Evolutionary conservation across 2,888 invertebrate genomes (phyloP).

Genomic region (Trichopoda pennipes): DNA sequence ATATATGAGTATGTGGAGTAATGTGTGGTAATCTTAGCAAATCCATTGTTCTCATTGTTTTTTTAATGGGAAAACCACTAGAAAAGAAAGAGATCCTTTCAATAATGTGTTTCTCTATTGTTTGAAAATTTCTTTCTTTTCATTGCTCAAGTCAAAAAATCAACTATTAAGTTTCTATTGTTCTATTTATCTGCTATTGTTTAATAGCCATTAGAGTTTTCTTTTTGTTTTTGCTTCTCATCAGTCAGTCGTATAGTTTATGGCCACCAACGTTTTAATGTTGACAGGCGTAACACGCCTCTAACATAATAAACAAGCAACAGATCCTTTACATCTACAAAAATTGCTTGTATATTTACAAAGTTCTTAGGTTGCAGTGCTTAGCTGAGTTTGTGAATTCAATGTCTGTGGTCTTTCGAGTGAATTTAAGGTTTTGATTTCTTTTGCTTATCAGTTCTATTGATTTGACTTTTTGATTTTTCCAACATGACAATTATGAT

Average conservation of each 20-base stretch:
- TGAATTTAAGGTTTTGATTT: conserved; percentile 23
- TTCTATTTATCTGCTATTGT: conserved; percentile 44
- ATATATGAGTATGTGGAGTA: conserved; percentile 31
- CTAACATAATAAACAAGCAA: conserved; percentile 79
- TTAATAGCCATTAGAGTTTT: conserved; percentile 41
- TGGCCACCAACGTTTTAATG: conserved; percentile 81
- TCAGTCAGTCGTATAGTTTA: conserved; percentile 45
- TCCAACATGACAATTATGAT: conserved; percentile 65
- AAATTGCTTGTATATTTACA: conserved; percentile 30
- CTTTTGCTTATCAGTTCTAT: conserved; percentile 26
- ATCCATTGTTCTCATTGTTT: conserved; percentile 33
- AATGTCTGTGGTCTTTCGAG: conserved; percentile 56
- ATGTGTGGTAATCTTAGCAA: conserved; percentile 63
- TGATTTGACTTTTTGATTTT: conserved; percentile 51
- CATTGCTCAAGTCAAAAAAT: conserved; percentile 20
- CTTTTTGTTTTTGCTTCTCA: conserved; percentile 32
- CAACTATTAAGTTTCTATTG: conserved; percentile 26
- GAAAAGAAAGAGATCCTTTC: conserved; percentile 51
- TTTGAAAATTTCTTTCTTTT: conserved; percentile 40
- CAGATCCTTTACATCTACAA: conserved; percentile 65
- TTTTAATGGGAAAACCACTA: conserved; percentile 47
- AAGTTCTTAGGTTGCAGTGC: not conserved
- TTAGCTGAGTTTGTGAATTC: conserved; percentile 52
- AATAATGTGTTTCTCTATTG: conserved; percentile 55
- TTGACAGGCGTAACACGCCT: conserved; percentile 81